phyloP scores from a whole-genome alignment of 2,888 invertebrate genomes.

The Spodoptera littoralis region DNA sequence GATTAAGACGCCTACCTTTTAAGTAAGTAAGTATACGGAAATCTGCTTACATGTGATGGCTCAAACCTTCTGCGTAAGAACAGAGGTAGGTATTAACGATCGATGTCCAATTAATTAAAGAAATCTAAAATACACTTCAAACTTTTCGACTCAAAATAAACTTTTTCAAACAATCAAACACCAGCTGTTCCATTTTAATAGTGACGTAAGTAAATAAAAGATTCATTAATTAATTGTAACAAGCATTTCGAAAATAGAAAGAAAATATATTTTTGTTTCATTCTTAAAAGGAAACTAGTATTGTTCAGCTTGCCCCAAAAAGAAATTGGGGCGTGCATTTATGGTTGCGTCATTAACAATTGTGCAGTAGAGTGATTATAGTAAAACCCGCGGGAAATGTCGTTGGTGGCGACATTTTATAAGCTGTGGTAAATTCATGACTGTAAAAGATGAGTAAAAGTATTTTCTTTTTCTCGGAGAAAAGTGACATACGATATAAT shows the following conservation, averaged over 20 bases:
- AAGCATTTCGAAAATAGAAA: constrained; percentile 2
- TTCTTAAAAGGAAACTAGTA: constrained; percentile 8
- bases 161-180: background rate
- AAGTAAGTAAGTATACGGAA: no score
- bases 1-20: no score
- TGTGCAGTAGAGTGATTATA: constrained; percentile 38
- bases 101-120: no score
- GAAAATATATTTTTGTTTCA: constrained; percentile 14
- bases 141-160: constrained; percentile 9
- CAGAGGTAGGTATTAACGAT: no score
- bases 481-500: no score
- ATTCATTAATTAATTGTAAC: constrained; percentile 18
- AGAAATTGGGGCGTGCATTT: constrained; percentile 56
- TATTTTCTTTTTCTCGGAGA: no score
- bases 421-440: background rate
- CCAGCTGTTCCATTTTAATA: no score
- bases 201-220: no score
- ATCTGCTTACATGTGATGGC: no score
- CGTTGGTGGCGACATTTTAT: background rate
- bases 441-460: background rate
- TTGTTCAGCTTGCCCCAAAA: constrained; percentile 42
- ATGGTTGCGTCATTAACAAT: constrained; percentile 45
- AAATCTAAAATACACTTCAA: no score
- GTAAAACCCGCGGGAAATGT: constrained; percentile 21
- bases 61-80: no score